Percentiles rank a stretch among this genome's conserved stretches.
Evolutionary conservation across 2,113 vertebrate species (phyloP).

Genomic region (Bubo scandiacus): DNA sequence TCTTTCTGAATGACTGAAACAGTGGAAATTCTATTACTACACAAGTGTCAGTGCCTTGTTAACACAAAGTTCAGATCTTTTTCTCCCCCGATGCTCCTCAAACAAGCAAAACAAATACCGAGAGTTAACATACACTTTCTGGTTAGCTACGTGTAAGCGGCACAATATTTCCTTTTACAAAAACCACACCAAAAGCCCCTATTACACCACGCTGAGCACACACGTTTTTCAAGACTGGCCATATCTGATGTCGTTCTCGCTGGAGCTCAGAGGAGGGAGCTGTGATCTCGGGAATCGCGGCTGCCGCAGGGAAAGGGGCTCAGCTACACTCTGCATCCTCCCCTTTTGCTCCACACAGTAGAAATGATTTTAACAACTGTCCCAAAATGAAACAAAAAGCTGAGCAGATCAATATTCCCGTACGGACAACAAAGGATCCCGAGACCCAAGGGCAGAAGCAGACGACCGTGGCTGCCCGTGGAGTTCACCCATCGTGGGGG

Average conservation of each 20-base stretch:
- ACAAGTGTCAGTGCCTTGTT: not conserved
- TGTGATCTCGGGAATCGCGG: not conserved
- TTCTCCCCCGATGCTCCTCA: not conserved
- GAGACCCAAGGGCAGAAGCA: not conserved
- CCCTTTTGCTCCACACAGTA: rapidly evolving
- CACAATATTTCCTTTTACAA: not conserved
- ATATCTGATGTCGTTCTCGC: rapidly evolving
- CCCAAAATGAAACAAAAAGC: rapidly evolving
- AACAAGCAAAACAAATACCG: not conserved
- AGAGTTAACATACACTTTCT: not conserved
- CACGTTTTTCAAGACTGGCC: rapidly evolving
- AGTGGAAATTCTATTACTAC: not conserved
- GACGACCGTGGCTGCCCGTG: rapidly evolving
- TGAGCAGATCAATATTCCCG: rapidly evolving
- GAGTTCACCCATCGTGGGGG: not conserved
- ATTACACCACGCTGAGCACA: not conserved
- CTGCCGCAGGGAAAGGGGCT: not conserved
- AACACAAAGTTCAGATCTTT: not conserved
- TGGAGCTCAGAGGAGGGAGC: conserved; percentile 19
- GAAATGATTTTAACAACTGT: not conserved
- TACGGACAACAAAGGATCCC: rapidly evolving
- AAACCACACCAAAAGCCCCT: not conserved
- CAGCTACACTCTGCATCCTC: rapidly evolving
- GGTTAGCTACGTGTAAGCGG: rapidly evolving
- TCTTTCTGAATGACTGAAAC: not conserved